Base-by-base conservation (phyloP, 2,113 vertebrate genomes). In the Ivindomyrus marchei region DNA sequence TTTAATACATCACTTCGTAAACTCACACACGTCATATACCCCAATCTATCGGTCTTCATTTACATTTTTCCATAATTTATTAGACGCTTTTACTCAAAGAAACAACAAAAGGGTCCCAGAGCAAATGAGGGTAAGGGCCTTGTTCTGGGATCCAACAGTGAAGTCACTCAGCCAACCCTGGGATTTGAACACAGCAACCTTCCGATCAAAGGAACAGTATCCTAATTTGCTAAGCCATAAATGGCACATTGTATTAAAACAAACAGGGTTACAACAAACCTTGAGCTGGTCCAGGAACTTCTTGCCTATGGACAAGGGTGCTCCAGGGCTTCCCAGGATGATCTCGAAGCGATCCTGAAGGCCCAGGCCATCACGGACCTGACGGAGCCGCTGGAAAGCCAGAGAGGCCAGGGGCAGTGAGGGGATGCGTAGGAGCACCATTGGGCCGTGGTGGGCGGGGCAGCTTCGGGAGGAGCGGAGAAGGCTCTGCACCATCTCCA, bases 401-500 rank as follows among this genome's bases (percentile, higher is more conserved):
- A 98, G 96, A 0, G 95, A 94, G 4, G 98, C 98, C 94, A 99
- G 95, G 0, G 97, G 96, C 49, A 96, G 92, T 39, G 98, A 99
- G 3, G 98, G 98, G 92, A 99, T 97, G 56, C 98, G 96, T 93
- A 99, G 94, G 91, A 99, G 95, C 6, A 99, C 97, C 98, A 99
- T 99, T 94, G 98, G 97, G 66, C 98, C 98, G 0, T 99, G 98
- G 83, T 95, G 97, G 31, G 96, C 95, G 45, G 97, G 96, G 90
- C 98, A 98, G 24, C 97, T 97, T 92, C 95, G 96, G 2, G 97
- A 95, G 21, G 98, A 95, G 84, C 94, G 95, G 92, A 99, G 95
- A 58, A 99, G 96, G 88, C 97, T 97, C 93, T 98, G 98, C 0
- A 98, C 94, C 90, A 99, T 98, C 95, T 99, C 98, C 93, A 99